Conservation (phyloP, 2,113 vertebrate genomes). For the Gopherus evgoodei region DNA sequence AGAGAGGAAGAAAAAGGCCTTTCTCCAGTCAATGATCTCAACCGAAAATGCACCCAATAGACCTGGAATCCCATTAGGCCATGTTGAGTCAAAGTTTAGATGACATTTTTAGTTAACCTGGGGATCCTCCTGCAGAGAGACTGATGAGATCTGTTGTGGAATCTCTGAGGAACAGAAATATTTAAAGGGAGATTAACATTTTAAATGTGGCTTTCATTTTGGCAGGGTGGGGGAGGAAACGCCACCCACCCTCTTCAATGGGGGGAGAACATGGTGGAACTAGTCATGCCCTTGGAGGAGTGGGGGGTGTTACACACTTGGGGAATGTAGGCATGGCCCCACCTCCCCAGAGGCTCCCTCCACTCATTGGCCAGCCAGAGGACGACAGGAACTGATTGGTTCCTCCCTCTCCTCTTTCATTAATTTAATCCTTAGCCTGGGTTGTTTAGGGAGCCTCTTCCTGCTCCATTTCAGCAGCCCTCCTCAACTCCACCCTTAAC, state of each 20-base stretch:
- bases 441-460: background rate
- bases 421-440: background rate
- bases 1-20: background rate
- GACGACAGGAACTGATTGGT: background rate
- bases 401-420: background rate
- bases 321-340: background rate
- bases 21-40: background rate
- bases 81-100: background rate
- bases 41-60: background rate
- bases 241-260: background rate
- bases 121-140: conserved; percentile 4
- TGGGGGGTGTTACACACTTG: too few relatives aligned
- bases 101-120: background rate
- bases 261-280: background rate
- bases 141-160: background rate
- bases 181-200: background rate
- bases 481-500: background rate
- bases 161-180: background rate
- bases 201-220: background rate
- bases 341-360: background rate
- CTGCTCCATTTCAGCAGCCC: background rate
- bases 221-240: background rate
- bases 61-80: background rate
- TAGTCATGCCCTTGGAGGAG: background rate
- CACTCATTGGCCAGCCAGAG: background rate